phyloP scores from a whole-genome alignment of 2,888 invertebrate species.

The Yponomeuta malinellus region DNA sequence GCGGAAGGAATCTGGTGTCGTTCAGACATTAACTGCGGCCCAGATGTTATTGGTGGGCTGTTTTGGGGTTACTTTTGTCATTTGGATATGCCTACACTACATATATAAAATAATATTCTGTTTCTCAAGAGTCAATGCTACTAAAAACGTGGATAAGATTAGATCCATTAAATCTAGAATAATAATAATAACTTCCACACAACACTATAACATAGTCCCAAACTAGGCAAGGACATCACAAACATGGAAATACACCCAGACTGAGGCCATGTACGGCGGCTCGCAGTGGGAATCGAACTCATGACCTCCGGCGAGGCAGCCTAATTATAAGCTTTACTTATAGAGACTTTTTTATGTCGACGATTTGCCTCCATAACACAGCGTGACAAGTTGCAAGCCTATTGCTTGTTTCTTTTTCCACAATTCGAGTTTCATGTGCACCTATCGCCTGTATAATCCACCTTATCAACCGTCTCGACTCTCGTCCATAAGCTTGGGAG shows the following conservation, averaged over 20 bases:
- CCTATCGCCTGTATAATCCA: neutral
- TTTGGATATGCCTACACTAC: neutral
- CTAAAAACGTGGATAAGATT: neutral
- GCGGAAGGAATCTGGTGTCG: conserved; percentile 54
- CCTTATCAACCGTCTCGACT: neutral
- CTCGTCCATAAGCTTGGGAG: conserved; percentile 12
- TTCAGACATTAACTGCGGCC: conserved; percentile 45
- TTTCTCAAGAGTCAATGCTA: neutral
- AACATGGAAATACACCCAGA: too few species aligned
- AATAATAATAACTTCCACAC: too few species aligned
- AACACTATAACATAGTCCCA: too few species aligned
- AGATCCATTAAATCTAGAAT: neutral
- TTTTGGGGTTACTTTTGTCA: conserved; percentile 3
- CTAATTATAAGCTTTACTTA: too few species aligned
- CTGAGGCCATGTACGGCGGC: too few species aligned
- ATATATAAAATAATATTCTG: neutral
- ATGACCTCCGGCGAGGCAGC: too few species aligned
- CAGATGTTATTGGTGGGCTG: conserved; percentile 1
- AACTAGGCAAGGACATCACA: too few species aligned
- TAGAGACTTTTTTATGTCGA: too few species aligned
- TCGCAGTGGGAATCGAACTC: too few species aligned
- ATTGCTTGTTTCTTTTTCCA: neutral
- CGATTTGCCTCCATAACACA: too few species aligned
- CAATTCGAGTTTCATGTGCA: neutral
- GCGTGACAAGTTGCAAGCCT: too few species aligned